Percentiles rank a stretch among this genome's conserved stretches.
Conservation (phyloP, 1,140 invertebrate species). For the Polypedilum pembai region DNA sequence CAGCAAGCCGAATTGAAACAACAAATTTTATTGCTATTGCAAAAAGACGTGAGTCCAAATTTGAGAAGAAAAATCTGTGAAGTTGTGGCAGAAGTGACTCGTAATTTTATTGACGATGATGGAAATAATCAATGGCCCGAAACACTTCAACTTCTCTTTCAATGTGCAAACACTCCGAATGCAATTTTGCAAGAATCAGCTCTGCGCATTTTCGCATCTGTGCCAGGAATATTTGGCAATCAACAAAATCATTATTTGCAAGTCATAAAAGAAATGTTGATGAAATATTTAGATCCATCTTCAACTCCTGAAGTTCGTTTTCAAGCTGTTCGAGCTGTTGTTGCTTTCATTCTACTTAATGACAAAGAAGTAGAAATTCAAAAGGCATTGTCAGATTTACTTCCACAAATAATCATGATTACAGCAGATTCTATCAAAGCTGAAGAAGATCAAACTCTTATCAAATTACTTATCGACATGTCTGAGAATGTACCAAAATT, state of each 20-base stretch:
- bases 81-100: constrained; percentile 85
- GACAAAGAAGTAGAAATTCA: constrained; percentile 83
- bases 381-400: constrained; percentile 77
- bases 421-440: constrained; percentile 59
- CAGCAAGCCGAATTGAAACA: constrained; percentile 75
- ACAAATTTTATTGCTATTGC: constrained; percentile 75
- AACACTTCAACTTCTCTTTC: constrained; percentile 92
- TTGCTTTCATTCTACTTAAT: constrained; percentile 84
- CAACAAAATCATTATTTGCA: constrained; percentile 86
- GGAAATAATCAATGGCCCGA: constrained; percentile 96
- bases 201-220: constrained; percentile 88
- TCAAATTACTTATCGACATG: constrained; percentile 90
- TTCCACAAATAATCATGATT: constrained; percentile 68
- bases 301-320: constrained; percentile 65
- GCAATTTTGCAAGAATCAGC: constrained; percentile 85
- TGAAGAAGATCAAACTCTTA: constrained; percentile 79
- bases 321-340: constrained; percentile 75
- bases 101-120: constrained; percentile 93
- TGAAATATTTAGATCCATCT: constrained; percentile 65
- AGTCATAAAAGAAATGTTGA: constrained; percentile 91
- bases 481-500: constrained; percentile 90
- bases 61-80: constrained; percentile 88
- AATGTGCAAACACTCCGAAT: constrained; percentile 77
- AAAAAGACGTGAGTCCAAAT: constrained; percentile 67
- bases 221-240: constrained; percentile 95